Evolutionary conservation across 2,797 vertebrate species (phyloP), one percentile per base, ranked within the genome.

Genomic region (Sardinella longiceps): DNA sequence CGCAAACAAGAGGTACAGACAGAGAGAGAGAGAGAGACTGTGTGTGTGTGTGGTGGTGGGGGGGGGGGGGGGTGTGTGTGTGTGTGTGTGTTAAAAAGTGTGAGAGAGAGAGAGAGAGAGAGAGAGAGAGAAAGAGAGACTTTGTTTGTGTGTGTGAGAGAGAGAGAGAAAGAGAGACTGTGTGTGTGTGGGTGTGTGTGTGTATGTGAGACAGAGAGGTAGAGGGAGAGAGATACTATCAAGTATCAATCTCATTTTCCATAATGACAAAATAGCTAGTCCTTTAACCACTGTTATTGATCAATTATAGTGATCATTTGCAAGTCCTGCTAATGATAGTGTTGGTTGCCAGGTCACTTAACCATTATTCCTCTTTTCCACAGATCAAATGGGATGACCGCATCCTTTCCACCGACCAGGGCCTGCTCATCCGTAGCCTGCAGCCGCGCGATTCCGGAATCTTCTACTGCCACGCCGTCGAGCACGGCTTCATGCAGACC

Each of bases 401-500:
- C 15, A 93, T 98, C 84, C 95, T 99, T 91, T 94, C 92, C 85
- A 99, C 97, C 30, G 97, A 98, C 39, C 98, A 99, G 90, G 98
- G 98, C 15, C 94, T 99, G 0, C 93, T 99, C 66, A 96, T 99
- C 1, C 97, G 98, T 30, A 96, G 94, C 1, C 96, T 99, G 1
- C 95, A 94, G 83, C 94, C 93, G 85, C 96, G 94, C 87, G 97
- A 99, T 91, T 96, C 98, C 0, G 98, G 98, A 81, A 92, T 95
- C 37, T 99, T 99, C 89, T 94, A 97, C 85, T 99, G 98, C 90
- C 97, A 97, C 37, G 96, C 98, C 0, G 97, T 99, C 84, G 98
- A 99, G 85, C 98, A 99, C 0, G 97, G 98, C 66, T 99, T 99
- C 93, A 97, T 98, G 92, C 98, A 99, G 91, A 97, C 95, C 0